phyloP scores from a whole-genome alignment of 2,113 vertebrate genomes.

The Empidonax traillii region DNA sequence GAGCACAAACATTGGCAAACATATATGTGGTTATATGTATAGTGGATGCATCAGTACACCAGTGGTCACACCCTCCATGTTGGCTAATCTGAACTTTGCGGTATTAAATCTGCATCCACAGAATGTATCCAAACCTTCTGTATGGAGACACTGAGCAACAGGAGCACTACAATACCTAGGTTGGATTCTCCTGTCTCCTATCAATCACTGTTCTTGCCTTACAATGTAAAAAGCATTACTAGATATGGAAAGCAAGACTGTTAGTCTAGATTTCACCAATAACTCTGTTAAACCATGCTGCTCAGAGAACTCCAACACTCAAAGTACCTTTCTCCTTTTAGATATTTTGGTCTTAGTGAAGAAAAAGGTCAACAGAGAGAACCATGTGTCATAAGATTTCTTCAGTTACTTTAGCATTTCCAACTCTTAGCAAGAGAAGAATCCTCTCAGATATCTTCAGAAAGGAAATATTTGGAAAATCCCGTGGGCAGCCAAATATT shows the following conservation, averaged over 20 bases:
- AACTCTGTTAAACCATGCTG: not conserved
- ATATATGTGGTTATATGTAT: not conserved
- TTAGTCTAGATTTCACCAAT: not conserved
- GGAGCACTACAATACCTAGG: not conserved
- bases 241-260: not conserved
- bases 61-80: not conserved
- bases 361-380: not conserved
- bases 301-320: not conserved
- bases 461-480: not conserved
- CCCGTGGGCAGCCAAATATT: fast-evolving
- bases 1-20: not conserved
- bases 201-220: not conserved
- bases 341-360: not conserved
- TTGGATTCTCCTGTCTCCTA: not conserved
- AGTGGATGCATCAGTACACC: not conserved
- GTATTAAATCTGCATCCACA: not conserved
- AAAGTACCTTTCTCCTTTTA: not conserved
- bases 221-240: not conserved
- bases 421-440: not conserved
- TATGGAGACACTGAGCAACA: not conserved
- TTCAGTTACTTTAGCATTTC: not conserved
- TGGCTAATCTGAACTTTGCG: not conserved
- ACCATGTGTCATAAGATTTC: not conserved
- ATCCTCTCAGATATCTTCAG: not conserved
- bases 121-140: not conserved